Evolutionary conservation across 1,140 invertebrate species (phyloP), one percentile per base, ranked within the genome.

Genomic region (Drosophila azteca): DNA sequence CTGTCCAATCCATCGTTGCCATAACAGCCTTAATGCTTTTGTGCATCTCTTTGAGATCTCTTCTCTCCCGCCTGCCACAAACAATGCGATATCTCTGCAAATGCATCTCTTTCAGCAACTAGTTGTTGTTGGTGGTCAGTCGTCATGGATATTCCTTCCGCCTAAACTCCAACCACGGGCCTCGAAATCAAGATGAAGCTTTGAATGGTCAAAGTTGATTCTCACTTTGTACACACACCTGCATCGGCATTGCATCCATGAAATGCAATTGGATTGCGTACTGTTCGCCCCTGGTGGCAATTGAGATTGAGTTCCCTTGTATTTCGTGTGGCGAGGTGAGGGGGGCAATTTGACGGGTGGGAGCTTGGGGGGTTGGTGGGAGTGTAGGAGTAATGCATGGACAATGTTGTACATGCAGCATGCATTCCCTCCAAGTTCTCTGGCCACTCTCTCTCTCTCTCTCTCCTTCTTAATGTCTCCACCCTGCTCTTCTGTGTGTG

Each of bases 401-500:
- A 41, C 26, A 39, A 66, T 31, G 20, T 26, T 57, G 67, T 39
- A 60, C 59, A 79, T 75, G 74, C 65, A 77, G 79, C 65, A 75
- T 65, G 72, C 54, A 13, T 39, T 65, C 39, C 50, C 48, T 8
- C 44, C 57, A 26, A 26, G 3, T 26, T 22, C 43, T 20, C 17
- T 20, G 17, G 17, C 17, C 49, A n/a, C 8, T 17, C 17, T 29
- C 39, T 15, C 22, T 7, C 8, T 17, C 17, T 29, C 39, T 15
- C 22, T 7, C 46, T 43, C 15, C 53, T n/a, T 52, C 11, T 22
- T 5, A 17, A 8, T 17, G 8, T 7, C 26, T 31, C 29, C 15
- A 6, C 20, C 26, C 1, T 4, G 1, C 1, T 39, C 35, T 1
- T 1, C 4, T 20, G 49, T 35, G 9, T 65, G 11, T 65, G 11